Conservation (phyloP, 2,888 invertebrate genomes). For the Caenorhabditis wallacei region DNA sequence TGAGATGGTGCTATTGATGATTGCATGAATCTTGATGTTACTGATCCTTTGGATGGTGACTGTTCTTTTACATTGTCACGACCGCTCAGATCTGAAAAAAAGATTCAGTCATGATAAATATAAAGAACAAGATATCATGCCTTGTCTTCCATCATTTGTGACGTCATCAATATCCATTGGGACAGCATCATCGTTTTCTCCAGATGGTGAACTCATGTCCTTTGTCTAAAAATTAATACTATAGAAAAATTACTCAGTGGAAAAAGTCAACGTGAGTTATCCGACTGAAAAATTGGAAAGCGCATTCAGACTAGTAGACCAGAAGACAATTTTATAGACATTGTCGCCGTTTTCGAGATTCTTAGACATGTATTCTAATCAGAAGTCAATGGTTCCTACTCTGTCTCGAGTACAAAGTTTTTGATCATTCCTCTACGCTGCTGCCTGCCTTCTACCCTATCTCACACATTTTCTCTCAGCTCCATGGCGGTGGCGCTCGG, state of each 20-base stretch:
- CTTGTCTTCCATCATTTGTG: background rate
- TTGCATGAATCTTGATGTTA: constrained; percentile 8
- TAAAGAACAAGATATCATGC: background rate
- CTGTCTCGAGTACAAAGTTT: constrained; percentile 30
- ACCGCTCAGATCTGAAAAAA: background rate
- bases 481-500: constrained; percentile 29
- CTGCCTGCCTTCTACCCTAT: background rate
- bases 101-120: background rate
- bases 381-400: constrained; percentile 1
- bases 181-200: background rate
- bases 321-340: background rate
- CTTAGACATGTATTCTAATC: background rate
- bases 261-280: no score
- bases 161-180: background rate
- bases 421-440: constrained; percentile 5
- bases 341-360: background rate
- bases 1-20: constrained; percentile 30
- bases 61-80: background rate
- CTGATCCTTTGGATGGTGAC: background rate
- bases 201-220: background rate
- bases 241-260: no score
- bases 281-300: background rate
- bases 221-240: background rate
- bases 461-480: constrained; percentile 23
- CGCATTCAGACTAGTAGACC: background rate